Conservation (phyloP, 2,888 invertebrate genomes). For the Anoplius nigerrimus region DNA sequence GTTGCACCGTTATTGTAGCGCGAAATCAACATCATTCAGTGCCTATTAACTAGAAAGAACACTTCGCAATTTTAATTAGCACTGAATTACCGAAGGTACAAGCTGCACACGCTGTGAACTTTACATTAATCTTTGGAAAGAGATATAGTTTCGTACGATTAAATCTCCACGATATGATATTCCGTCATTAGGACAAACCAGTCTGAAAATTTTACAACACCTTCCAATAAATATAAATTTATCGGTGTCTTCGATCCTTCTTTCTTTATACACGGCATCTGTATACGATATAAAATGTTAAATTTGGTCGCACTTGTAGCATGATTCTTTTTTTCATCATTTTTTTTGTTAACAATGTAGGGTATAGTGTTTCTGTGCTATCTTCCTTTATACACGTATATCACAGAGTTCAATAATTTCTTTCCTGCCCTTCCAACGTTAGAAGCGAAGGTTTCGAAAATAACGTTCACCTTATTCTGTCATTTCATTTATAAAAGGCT, state of each 20-base stretch:
- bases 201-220: not conserved
- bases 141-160: not conserved
- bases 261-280: not conserved
- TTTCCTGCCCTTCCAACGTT: slow-evolving; percentile 39
- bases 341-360: slow-evolving; percentile 44
- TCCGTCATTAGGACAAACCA: slow-evolving; percentile 1
- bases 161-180: not conserved
- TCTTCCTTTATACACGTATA: slow-evolving; percentile 52
- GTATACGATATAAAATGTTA: slow-evolving; percentile 47
- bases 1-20: slow-evolving; percentile 16
- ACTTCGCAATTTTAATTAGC: slow-evolving; percentile 23
- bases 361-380: slow-evolving; percentile 40
- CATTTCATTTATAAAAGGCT: slow-evolving; percentile 49
- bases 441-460: slow-evolving; percentile 57
- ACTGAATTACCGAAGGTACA: slow-evolving; percentile 11
- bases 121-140: slow-evolving; percentile 41
- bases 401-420: slow-evolving; percentile 61
- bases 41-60: slow-evolving; percentile 13
- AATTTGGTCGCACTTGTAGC: slow-evolving; percentile 54
- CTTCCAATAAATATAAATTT: slow-evolving; percentile 10
- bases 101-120: slow-evolving; percentile 15
- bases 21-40: slow-evolving; percentile 20
- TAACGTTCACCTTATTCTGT: slow-evolving; percentile 50
- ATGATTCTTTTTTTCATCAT: too few relatives aligned
- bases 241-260: slow-evolving; percentile 14